These are phyloP conservation scores for Siderastrea siderea DNA, from an alignment of 92 coral and sea anemone species.

Conservation along the genomic window DNA sequence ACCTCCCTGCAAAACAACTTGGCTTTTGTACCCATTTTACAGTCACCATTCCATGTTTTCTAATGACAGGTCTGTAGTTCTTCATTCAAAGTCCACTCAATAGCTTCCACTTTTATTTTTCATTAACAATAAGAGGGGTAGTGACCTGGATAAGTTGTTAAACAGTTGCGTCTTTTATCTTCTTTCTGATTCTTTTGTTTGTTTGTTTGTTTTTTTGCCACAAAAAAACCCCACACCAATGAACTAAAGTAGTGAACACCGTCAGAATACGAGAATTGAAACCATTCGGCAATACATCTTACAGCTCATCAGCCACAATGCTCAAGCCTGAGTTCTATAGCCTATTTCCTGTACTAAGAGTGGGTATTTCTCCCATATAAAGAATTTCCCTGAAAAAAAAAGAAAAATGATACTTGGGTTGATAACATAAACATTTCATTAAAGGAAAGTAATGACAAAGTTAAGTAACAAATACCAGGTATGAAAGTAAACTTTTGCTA, in stretches of 20 bases:
- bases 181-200: not conserved
- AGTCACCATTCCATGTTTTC: not conserved
- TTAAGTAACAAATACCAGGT: too few relatives aligned
- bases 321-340: slow-evolving; percentile 14
- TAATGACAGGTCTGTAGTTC: not conserved
- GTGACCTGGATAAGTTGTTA: not conserved
- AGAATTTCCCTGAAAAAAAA: slow-evolving; percentile 4
- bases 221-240: not conserved
- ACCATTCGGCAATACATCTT: not conserved
- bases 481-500: too few relatives aligned
- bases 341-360: not conserved
- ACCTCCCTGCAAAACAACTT: not conserved
- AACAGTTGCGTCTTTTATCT: too few relatives aligned
- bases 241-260: not conserved
- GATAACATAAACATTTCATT: too few relatives aligned
- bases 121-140: not conserved
- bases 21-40: slow-evolving; percentile 5
- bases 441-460: too few relatives aligned
- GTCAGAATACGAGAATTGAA: not conserved
- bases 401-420: too few relatives aligned
- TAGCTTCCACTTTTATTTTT: not conserved
- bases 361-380: not conserved
- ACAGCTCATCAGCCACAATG: slow-evolving; percentile 9
- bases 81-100: slow-evolving; percentile 6
- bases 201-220: not conserved